Base-by-base conservation (phyloP, 2,888 invertebrate species). In the Corbicula japonica region DNA sequence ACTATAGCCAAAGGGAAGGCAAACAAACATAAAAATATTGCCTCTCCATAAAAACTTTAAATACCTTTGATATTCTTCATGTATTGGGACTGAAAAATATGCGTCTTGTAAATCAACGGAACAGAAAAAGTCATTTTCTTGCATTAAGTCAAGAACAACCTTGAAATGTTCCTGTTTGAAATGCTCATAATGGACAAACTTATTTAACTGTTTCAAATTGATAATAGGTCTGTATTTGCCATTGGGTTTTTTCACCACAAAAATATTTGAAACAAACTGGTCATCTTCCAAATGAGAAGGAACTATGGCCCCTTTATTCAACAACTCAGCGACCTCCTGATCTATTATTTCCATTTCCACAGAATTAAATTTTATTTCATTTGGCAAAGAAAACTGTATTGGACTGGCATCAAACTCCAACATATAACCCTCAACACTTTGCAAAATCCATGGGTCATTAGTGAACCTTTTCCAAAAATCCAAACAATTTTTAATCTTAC, bases 381-480 rank as follows among this genome's bases (percentile, higher is more conserved):
- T 54, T 38, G 66, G 66, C 12, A 38, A n/a, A 21, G 15, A 28
- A 35, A 26, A 6, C n/a, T 66, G 65, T 23, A 52, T 28, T 23
- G 65, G 65, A 35, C 6, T 12, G 15, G 28, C 28, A 32, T 50
- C 35, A 62, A 65, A 73, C 35, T 44, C 28, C 46, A 65, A 58
- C 18, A 50, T 62, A 38, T 62, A 73, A 28, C 60, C 61, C 23
- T 56, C 35, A 30, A 73, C 65, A 44, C 48, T 58, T 48, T 73
- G 46, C 46, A 73, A 46, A 18, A 65, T 54, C 41, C 54, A 54
- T 35, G 32, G 1, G 15, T 65, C 44, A n/a, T 23, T 12, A 21
- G 65, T 73, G n/a, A 54, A 50, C n/a, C 34, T 18, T 73, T 34
- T 56, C 63, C 63, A 72, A 21, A 41, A 28, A 26, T 56, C 23